Conservation (phyloP, 1,140 invertebrate genomes). For the Euura saliciscinereae region DNA sequence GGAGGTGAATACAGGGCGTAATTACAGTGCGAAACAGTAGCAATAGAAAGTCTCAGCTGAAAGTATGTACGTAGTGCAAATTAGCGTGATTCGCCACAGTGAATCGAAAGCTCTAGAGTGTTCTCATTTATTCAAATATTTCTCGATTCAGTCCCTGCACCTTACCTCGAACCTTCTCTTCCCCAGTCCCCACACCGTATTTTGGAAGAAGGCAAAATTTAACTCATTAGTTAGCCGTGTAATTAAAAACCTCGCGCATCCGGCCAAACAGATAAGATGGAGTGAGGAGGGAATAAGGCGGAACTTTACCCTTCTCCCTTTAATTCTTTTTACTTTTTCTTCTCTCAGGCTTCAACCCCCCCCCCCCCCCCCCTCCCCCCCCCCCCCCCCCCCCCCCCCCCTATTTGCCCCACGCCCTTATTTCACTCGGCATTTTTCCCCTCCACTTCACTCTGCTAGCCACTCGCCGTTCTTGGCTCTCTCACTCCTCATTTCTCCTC, state of each 20-base stretch:
- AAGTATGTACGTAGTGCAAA: neutral
- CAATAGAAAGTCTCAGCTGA: neutral
- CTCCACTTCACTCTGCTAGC: neutral
- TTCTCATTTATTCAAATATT: conserved; percentile 18
- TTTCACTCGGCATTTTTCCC: neutral
- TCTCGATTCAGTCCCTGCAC: conserved; percentile 7
- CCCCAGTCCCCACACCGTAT: conserved; percentile 7
- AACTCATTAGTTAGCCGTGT: conserved; percentile 51
- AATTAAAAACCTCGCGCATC: conserved; percentile 55
- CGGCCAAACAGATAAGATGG: conserved; percentile 52
- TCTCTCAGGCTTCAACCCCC: conserved; percentile 3
- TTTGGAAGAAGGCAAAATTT: conserved; percentile 45
- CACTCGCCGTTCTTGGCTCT: conserved; percentile 27
- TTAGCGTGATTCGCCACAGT: neutral
- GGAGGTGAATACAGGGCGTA: neutral
- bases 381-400: neutral
- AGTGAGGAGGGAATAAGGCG: conserved; percentile 34
- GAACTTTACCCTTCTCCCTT: conserved; percentile 43
- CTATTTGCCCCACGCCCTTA: neutral
- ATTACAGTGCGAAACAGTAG: neutral
- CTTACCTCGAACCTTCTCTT: neutral
- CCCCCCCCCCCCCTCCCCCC: neutral
- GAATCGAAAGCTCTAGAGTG: neutral
- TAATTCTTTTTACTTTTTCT: conserved; percentile 37
- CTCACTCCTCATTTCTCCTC: conserved; percentile 25